Percentiles rank a stretch among this genome's conserved stretches.
phyloP scores from a whole-genome alignment of 2,113 vertebrate genomes.

The Paralichthys olivaceus region DNA sequence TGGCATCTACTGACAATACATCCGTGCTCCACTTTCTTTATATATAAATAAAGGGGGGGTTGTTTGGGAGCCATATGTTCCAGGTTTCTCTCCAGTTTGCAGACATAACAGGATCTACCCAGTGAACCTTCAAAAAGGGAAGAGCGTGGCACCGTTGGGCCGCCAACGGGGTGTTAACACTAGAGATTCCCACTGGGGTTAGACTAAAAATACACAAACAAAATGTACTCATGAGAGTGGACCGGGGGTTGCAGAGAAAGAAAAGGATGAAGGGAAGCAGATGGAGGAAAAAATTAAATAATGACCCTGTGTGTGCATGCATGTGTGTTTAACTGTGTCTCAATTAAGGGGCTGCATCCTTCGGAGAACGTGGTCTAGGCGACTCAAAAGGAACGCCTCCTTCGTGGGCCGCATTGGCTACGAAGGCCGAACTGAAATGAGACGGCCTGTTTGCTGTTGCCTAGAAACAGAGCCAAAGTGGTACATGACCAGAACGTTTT shows the following conservation, averaged over 20 bases:
- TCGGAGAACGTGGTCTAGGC: no score
- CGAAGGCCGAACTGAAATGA: neutral
- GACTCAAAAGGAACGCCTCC: neutral
- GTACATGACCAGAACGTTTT: neutral
- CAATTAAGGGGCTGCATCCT: neutral
- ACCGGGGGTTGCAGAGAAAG: neutral
- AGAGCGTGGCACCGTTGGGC: constrained; percentile 32
- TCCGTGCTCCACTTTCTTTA: neutral
- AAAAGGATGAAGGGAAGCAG: constrained; percentile 40
- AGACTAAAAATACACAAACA: constrained; percentile 74
- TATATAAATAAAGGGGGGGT: neutral
- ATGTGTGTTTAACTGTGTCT: constrained; percentile 2
- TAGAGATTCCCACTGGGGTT: constrained; percentile 57
- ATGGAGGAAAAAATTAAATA: constrained; percentile 39
- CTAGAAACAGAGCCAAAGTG: neutral
- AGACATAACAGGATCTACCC: constrained; percentile 29
- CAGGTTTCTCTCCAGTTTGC: constrained; percentile 30
- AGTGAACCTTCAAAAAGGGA: constrained; percentile 30
- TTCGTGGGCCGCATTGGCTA: neutral
- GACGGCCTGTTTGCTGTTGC: neutral
- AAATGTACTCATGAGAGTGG: constrained; percentile 49
- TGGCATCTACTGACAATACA: constrained; percentile 9
- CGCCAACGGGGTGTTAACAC: constrained; percentile 59
- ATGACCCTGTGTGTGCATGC: neutral
- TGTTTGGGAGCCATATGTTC: constrained; percentile 5